Base-by-base conservation (phyloP, 2,113 vertebrate species). In the Catharus minimus region DNA sequence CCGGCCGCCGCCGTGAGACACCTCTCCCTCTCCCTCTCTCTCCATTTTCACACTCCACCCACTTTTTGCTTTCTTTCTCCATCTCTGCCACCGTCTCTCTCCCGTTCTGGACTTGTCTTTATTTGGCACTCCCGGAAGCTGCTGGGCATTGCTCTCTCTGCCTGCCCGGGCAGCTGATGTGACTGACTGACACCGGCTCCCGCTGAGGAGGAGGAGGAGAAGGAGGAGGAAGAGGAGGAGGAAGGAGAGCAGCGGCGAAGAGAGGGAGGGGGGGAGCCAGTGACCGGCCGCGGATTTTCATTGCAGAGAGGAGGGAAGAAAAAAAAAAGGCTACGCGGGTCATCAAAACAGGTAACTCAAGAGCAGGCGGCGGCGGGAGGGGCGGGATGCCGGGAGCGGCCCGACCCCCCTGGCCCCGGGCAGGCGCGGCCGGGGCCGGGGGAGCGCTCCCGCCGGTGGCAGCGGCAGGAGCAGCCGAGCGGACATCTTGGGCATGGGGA, bases 121-220 rank as follows among this genome's bases (percentile, higher is more conserved):
- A 99, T 99, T 98, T 97, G 98, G 99, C 98, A 97, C 97, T 98
- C 89, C 98, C 98, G 98, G 98, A 98, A 99, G 98, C 97, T 24
- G 91, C 96, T 41, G 95, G 87, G 96, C 97, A 95, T 86, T 96
- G 94, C 97, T 91, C 95, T 94, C 84, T 82, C 52, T 86, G 84
- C 82, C 57, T 43, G 91, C 74, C 88, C 79, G 86, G 27, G 64
- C 88, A 89, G 95, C 96, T 89, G 91, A 88, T 83, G 90, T 80
- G 94, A 93, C 97, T 97, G 98, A 97, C 97, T 93, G 98, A 97
- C 98, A 95, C 94, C 84, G 74, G 92, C 95, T 95, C 96, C 89
- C 85, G 62, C 93, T 62, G 91, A 46, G 76, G 65, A 66, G 93
- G 94, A 89, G 82, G 67, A 60, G 27, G 4, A 88, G 28, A 24